Evolutionary conservation across 2,888 invertebrate species (phyloP).

Genomic region (Microplitis deprimator): DNA sequence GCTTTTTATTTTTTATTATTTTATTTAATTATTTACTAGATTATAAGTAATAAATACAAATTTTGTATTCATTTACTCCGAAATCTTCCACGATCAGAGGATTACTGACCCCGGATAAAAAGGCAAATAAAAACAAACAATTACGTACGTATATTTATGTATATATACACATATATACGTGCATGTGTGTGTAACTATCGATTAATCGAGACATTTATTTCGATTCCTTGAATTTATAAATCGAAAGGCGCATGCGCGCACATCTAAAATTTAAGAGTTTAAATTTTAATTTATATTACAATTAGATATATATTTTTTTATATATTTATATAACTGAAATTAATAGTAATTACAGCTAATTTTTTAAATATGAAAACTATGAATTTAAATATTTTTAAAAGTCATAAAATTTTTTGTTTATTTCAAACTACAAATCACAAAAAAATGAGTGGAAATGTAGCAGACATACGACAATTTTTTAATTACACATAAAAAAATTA

Average conservation of each 20-base stretch:
- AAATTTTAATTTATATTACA: not conserved
- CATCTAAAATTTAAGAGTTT: not conserved
- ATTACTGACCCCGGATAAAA: slow-evolving; percentile 37
- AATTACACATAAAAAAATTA: too few species aligned
- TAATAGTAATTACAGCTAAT: too few species aligned
- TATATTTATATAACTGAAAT: too few species aligned
- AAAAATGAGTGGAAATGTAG: too few species aligned
- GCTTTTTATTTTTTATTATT: too few species aligned
- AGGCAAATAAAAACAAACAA: slow-evolving; percentile 36
- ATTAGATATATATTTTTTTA: too few species aligned
- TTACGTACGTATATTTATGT: not conserved
- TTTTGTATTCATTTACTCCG: not conserved
- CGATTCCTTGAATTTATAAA: not conserved
- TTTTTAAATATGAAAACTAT: too few species aligned
- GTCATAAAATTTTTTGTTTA: too few species aligned
- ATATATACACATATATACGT: not conserved
- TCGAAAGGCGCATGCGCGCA: not conserved
- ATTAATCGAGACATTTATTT: not conserved
- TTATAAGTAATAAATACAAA: not conserved
- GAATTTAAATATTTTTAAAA: too few species aligned
- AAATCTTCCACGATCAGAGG: slow-evolving; percentile 33
- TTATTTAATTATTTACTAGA: too few species aligned
- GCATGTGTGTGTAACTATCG: not conserved
- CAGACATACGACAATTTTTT: too few species aligned
- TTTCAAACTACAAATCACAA: too few species aligned